phyloP scores from a whole-genome alignment of 2,797 vertebrate species.

The Spatula clypeata region DNA sequence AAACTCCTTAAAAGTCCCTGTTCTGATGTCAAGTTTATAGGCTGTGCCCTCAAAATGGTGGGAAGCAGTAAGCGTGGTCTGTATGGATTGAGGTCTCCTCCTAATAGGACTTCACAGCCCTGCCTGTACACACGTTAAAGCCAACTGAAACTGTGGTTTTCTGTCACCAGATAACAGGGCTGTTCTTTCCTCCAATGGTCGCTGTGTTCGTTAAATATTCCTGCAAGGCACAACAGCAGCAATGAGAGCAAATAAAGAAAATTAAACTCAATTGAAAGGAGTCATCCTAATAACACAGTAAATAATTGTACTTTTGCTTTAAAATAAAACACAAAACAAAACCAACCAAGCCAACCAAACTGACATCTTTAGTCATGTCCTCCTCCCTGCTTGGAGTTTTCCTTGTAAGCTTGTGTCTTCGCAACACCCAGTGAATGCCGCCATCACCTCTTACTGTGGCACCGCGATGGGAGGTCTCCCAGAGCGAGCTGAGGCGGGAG shows the following conservation, averaged over 20 bases:
- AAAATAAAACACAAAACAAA: slow-evolving; percentile 70
- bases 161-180: slow-evolving; percentile 83
- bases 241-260: slow-evolving; percentile 84
- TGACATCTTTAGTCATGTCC: slow-evolving; percentile 79
- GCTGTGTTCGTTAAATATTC: slow-evolving; percentile 81
- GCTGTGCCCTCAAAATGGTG: slow-evolving; percentile 85
- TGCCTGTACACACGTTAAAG: slow-evolving; percentile 76
- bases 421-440: slow-evolving; percentile 78
- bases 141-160: slow-evolving; percentile 79
- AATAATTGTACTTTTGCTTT: slow-evolving; percentile 83
- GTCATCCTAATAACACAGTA: slow-evolving; percentile 78
- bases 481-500: slow-evolving; percentile 73
- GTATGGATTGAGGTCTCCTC: slow-evolving; percentile 84
- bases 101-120: slow-evolving; percentile 82
- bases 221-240: slow-evolving; percentile 82
- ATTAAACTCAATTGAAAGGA: slow-evolving; percentile 81
- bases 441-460: slow-evolving; percentile 76
- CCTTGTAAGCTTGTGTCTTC: slow-evolving; percentile 82
- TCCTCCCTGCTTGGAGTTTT: slow-evolving; percentile 82
- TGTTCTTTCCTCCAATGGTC: slow-evolving; percentile 81
- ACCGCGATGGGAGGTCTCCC: slow-evolving; percentile 76
- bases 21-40: slow-evolving; percentile 86
- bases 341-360: slow-evolving; percentile 70
- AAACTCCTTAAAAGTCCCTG: slow-evolving; percentile 86
- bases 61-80: slow-evolving; percentile 83